Base-by-base conservation (phyloP, 2,113 vertebrate genomes). In the Malurus cyaneus region DNA sequence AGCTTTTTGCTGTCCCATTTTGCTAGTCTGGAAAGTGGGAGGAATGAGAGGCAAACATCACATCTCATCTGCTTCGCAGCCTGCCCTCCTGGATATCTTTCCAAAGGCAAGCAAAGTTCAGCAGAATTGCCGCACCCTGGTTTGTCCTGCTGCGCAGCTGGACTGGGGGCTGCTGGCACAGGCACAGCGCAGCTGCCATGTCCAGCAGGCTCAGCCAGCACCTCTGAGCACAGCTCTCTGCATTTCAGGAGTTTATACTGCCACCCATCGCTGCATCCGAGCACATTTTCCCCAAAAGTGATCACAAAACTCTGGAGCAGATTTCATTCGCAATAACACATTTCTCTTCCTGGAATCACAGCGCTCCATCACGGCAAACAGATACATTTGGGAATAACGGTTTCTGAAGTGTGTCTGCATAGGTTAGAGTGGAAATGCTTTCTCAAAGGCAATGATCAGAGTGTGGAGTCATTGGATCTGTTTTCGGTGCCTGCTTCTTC, bases 181-280 rank as follows among this genome's bases (percentile, higher is more conserved):
- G 50, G 46, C 66, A 31, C 32, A 31, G 70, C 0, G 0, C 64
- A 59, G 88, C 79, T 79, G 79, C 82, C 6, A 2, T 0, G 9
- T 5, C 18, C 4, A 29, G 4, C n/a, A 7, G 54, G 54, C 72
- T 17, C 59, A 19, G 77, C 18, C 80, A 46, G 86, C 6, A 0
- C 59, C 18, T 7, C 71, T 5, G 12, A 85, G 64, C 46, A 29
- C 14, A 2, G 42, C 17, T 16, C n/a, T 31, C 24, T 0, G 16
- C 8, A 2, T 78, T 93, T 69, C 80, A 56, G 86, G n/a, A 52
- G 91, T 96, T 79, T 67, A 56, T 78, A 73, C 94, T 86, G 88
- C 95, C 95, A 94, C 86, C 92, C 95, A 70, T 86, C 59, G 92
- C 60, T 80, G 14, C 2, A 14, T 29, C 71, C 17, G 42, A 88